phyloP scores from a whole-genome alignment of 2,113 vertebrate genomes.

The Sisor rabdophorus region DNA sequence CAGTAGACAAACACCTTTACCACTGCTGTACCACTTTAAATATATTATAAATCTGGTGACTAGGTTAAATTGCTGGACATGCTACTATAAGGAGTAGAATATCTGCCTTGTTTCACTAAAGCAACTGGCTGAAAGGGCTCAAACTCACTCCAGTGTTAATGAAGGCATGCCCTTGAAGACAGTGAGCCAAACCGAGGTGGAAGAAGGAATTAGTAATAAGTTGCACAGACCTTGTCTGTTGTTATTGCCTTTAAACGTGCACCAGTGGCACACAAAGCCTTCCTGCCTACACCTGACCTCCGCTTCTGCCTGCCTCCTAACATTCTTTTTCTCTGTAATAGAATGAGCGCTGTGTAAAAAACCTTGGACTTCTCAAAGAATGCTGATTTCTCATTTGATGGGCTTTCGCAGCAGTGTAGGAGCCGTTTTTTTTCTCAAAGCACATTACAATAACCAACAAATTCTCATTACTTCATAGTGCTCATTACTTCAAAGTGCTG shows the following conservation, averaged over 20 bases:
- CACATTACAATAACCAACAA: slow-evolving; percentile 36
- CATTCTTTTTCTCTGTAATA: slow-evolving; percentile 18
- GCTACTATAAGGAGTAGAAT: too few species aligned
- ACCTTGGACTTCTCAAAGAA: slow-evolving; percentile 37
- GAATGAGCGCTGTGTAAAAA: slow-evolving; percentile 13
- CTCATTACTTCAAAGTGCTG: slow-evolving; percentile 32
- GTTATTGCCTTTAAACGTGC: slow-evolving; percentile 12
- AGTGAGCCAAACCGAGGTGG: not conserved
- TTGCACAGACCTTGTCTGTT: slow-evolving; percentile 32
- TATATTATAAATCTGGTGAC: too few species aligned
- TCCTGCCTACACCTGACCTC: slow-evolving; percentile 32
- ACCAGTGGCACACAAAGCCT: slow-evolving; percentile 34
- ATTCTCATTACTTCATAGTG: slow-evolving; percentile 40
- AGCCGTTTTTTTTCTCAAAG: slow-evolving; percentile 24
- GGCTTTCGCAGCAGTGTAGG: slow-evolving; percentile 26
- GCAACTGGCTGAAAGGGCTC: not conserved
- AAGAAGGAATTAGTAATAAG: slow-evolving; percentile 7
- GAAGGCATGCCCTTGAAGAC: not conserved
- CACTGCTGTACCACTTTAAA: too few species aligned
- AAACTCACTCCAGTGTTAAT: not conserved
- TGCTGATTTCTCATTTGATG: slow-evolving; percentile 44
- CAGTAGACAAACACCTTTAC: too few species aligned
- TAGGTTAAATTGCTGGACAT: too few species aligned
- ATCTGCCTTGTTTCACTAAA: too few species aligned
- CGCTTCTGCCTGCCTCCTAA: not conserved